These are phyloP conservation scores for Subanguina moxae DNA, from an alignment of 1,140 invertebrate genomes.

Conservation along the genomic window DNA sequence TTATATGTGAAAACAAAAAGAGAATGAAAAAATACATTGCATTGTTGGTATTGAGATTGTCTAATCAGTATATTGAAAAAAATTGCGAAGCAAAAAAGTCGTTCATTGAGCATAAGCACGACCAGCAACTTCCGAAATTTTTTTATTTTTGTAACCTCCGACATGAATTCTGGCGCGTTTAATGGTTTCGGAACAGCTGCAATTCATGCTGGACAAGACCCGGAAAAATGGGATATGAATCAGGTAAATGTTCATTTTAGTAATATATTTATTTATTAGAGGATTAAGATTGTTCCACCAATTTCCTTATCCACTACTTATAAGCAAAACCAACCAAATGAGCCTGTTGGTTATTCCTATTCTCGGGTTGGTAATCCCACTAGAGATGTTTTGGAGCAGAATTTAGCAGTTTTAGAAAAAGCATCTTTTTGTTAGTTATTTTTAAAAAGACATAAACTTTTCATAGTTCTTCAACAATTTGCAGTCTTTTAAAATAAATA, in stretches of 20 bases:
- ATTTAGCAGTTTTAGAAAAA: constrained; percentile 80
- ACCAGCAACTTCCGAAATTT: too few relatives aligned
- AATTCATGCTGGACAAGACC: constrained; percentile 18
- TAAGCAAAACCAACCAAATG: constrained; percentile 77
- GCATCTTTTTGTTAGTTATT: constrained; percentile 72
- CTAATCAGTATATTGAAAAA: too few relatives aligned
- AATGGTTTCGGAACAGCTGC: constrained; percentile 13
- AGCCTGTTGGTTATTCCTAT: constrained; percentile 82
- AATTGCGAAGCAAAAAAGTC: too few relatives aligned
- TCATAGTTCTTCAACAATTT: too few relatives aligned
- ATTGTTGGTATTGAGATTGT: too few relatives aligned
- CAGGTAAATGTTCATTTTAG: background rate
- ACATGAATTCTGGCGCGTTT: too few relatives aligned
- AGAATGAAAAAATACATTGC: too few relatives aligned
- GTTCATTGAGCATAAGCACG: too few relatives aligned
- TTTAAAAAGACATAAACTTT: too few relatives aligned
- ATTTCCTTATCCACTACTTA: constrained; percentile 87
- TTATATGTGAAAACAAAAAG: too few relatives aligned
- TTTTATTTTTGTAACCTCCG: too few relatives aligned
- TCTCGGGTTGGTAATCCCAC: constrained; percentile 92
- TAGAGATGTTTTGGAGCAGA: constrained; percentile 78
- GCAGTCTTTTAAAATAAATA: too few relatives aligned
- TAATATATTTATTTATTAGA: background rate
- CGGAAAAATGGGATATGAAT: constrained; percentile 23
- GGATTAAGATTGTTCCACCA: constrained; percentile 73